Percentiles rank a stretch among this genome's conserved stretches.
Conservation (phyloP, 1,140 invertebrate species). For the Meloidogyne exigua region DNA sequence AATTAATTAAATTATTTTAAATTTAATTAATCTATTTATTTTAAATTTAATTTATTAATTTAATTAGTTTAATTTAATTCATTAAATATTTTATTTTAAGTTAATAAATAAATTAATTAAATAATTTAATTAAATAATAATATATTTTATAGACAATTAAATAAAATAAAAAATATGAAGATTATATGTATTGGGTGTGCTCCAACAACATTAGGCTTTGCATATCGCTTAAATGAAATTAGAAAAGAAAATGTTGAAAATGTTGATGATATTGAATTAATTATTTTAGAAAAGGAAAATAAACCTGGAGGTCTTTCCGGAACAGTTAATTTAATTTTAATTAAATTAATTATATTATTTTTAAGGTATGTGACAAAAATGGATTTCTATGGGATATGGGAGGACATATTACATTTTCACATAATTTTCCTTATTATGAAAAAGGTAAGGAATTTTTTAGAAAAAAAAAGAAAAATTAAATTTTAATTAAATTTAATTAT, state of each 20-base stretch:
- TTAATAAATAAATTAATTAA: neutral
- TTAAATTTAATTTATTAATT: no score
- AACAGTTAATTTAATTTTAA: constrained; percentile 38
- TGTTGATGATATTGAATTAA: constrained; percentile 44
- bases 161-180: constrained; percentile 18
- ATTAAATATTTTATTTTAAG: no score
- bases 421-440: constrained; percentile 63
- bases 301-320: constrained; percentile 57
- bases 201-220: constrained; percentile 51
- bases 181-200: constrained; percentile 54
- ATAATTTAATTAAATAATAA: neutral
- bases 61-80: no score
- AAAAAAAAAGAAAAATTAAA: neutral
- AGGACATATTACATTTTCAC: constrained; percentile 63
- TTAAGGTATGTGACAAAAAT: constrained; percentile 52
- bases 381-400: constrained; percentile 64
- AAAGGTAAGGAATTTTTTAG: constrained; percentile 29
- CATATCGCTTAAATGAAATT: constrained; percentile 52
- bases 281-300: constrained; percentile 44
- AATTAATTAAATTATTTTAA: no score
- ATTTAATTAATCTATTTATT: no score
- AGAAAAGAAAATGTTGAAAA: constrained; percentile 27
- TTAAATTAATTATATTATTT: constrained; percentile 2
- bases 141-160: no score
- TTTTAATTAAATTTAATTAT: no score